Conservation (phyloP, 2,888 invertebrate genomes). For the Diarsia brunnea region DNA sequence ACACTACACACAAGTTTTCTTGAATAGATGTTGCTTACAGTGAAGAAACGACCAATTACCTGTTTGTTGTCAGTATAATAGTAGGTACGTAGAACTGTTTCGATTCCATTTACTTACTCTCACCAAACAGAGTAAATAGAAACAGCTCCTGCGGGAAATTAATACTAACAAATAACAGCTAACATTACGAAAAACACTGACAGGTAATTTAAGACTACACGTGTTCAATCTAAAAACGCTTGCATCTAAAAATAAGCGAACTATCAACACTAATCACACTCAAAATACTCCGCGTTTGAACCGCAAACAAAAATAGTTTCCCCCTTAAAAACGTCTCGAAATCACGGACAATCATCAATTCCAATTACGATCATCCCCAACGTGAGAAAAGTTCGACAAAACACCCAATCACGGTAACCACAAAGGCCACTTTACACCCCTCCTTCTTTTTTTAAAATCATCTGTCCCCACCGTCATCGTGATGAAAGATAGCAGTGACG, state of each 20-base stretch:
- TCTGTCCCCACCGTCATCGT: slow-evolving; percentile 80
- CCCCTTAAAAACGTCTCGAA: slow-evolving; percentile 70
- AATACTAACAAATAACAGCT: slow-evolving; percentile 61
- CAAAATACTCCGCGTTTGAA: slow-evolving; percentile 63
- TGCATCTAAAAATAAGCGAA: slow-evolving; percentile 65
- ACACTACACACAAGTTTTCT: background rate
- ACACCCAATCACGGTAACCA: slow-evolving; percentile 82
- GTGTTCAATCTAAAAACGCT: slow-evolving; percentile 69
- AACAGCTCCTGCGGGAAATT: slow-evolving; percentile 49
- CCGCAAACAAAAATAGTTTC: slow-evolving; percentile 69
- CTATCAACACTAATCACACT: slow-evolving; percentile 66
- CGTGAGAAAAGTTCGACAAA: slow-evolving; percentile 89
- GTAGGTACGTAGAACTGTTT: background rate
- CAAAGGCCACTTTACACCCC: slow-evolving; percentile 77
- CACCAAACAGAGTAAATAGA: slow-evolving; percentile 26
- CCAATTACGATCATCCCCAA: slow-evolving; percentile 86
- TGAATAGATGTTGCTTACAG: background rate
- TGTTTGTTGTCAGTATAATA: background rate
- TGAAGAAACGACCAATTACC: background rate
- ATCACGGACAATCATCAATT: slow-evolving; percentile 85
- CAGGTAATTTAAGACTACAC: slow-evolving; percentile 68
- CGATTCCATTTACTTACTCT: slow-evolving; percentile 16
- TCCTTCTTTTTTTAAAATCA: slow-evolving; percentile 79
- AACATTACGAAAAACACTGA: slow-evolving; percentile 61
- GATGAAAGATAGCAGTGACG: slow-evolving; percentile 85